Evolutionary conservation across 2,797 vertebrate species (phyloP).

Genomic region (Malacoraja senta): DNA sequence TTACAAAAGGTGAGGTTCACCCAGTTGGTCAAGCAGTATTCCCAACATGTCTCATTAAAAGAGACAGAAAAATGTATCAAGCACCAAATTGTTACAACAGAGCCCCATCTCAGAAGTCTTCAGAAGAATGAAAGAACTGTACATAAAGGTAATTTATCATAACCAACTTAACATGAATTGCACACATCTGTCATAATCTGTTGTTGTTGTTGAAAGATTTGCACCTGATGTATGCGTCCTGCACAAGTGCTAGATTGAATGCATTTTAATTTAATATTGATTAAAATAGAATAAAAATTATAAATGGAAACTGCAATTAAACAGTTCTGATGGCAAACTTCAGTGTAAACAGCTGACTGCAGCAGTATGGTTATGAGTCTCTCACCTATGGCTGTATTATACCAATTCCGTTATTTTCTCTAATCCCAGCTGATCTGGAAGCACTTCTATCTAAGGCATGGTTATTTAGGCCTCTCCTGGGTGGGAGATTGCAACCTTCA

Average conservation of each 20-base stretch:
- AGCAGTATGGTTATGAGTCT: no score
- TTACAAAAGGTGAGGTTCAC: constrained; percentile 22
- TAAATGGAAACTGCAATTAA: background rate
- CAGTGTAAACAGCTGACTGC: background rate
- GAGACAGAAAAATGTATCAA: constrained; percentile 15
- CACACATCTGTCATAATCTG: background rate
- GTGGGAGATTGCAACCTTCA: no score
- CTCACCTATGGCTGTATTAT: background rate
- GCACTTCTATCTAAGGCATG: background rate
- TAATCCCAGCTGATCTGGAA: background rate
- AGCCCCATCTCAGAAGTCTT: background rate
- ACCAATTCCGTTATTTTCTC: background rate
- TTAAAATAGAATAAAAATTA: background rate
- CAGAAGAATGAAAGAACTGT: constrained; percentile 25
- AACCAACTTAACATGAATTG: background rate
- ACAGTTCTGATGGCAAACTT: background rate
- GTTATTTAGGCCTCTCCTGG: background rate
- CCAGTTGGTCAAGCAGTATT: constrained; percentile 26
- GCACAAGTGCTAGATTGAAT: background rate
- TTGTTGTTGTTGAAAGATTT: background rate
- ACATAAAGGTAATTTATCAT: constrained; percentile 14
- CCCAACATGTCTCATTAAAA: constrained; percentile 30
- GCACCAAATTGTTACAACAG: background rate
- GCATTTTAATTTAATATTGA: background rate
- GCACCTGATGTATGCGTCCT: background rate